Evolutionary conservation across 1,140 invertebrate species (phyloP).

Genomic region (Bombus vancouverensis): DNA sequence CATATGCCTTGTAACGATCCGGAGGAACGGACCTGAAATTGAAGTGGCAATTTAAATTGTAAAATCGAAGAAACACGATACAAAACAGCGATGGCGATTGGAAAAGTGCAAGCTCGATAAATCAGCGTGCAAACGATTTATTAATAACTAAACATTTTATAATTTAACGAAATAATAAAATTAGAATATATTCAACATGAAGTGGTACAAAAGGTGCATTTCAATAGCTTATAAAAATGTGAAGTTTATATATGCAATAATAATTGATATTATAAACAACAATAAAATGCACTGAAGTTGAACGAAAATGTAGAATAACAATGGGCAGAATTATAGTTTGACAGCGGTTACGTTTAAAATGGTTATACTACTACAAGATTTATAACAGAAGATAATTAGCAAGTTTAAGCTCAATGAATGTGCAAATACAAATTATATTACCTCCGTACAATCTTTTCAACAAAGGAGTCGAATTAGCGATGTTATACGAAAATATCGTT

Average conservation of each 20-base stretch:
- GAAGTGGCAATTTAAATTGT: background rate
- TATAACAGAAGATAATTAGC: too few relatives aligned
- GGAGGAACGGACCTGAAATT: slow-evolving; percentile 82
- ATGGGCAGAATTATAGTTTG: too few relatives aligned
- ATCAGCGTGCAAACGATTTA: too few relatives aligned
- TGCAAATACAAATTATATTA: slow-evolving; percentile 59
- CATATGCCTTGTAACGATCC: slow-evolving; percentile 82
- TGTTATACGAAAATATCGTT: slow-evolving; percentile 81
- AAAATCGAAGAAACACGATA: background rate
- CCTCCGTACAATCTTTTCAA: slow-evolving; percentile 79
- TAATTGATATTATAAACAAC: too few relatives aligned
- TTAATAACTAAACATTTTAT: background rate
- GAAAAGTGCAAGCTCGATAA: background rate
- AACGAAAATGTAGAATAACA: too few relatives aligned
- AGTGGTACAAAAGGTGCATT: background rate
- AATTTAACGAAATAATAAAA: background rate
- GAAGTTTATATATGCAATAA: too few relatives aligned
- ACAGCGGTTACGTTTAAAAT: too few relatives aligned
- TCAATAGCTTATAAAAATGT: background rate
- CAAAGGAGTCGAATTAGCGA: slow-evolving; percentile 78
- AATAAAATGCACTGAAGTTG: too few relatives aligned
- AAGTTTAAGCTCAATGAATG: background rate
- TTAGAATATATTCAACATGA: background rate
- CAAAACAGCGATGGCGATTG: background rate
- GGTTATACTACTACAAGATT: too few relatives aligned